phyloP scores from a whole-genome alignment of 2,888 invertebrate genomes.

The Calliphora vomitoria region DNA sequence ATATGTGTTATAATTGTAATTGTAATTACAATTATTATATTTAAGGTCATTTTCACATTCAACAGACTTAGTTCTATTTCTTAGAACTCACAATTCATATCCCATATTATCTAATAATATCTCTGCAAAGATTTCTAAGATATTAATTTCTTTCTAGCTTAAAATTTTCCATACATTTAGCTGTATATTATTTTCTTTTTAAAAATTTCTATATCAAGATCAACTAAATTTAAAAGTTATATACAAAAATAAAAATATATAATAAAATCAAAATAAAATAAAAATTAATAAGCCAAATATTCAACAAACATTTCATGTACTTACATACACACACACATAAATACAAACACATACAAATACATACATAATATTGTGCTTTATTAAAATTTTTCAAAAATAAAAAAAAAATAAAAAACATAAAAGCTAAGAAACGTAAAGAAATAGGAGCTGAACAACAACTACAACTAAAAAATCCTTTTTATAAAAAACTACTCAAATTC shows the following conservation, averaged over 20 bases:
- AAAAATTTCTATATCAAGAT: slow-evolving; percentile 41
- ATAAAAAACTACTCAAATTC: slow-evolving; percentile 71
- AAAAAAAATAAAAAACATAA: slow-evolving; percentile 12
- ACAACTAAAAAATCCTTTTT: slow-evolving; percentile 69
- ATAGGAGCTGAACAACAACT: slow-evolving; percentile 43
- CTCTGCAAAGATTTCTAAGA: too few relatives aligned
- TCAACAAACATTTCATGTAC: slow-evolving; percentile 68
- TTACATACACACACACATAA: not conserved
- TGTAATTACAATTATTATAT: too few relatives aligned
- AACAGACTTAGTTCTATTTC: too few relatives aligned
- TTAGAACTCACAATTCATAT: too few relatives aligned
- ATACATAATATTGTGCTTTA: slow-evolving; percentile 58
- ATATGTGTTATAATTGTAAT: too few relatives aligned
- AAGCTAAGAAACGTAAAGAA: slow-evolving; percentile 57
- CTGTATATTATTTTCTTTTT: slow-evolving; percentile 1
- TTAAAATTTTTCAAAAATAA: slow-evolving; percentile 59
- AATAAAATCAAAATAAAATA: slow-evolving; percentile 63
- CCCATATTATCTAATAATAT: too few relatives aligned
- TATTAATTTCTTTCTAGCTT: not conserved
- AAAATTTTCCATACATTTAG: not conserved
- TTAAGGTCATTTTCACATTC: too few relatives aligned
- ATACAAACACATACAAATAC: slow-evolving; percentile 12
- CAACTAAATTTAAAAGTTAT: slow-evolving; percentile 55
- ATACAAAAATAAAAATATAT: slow-evolving; percentile 6
- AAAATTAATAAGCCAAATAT: slow-evolving; percentile 73